phyloP scores from a whole-genome alignment of 1,140 invertebrate genomes.

The Hestina assimilis region DNA sequence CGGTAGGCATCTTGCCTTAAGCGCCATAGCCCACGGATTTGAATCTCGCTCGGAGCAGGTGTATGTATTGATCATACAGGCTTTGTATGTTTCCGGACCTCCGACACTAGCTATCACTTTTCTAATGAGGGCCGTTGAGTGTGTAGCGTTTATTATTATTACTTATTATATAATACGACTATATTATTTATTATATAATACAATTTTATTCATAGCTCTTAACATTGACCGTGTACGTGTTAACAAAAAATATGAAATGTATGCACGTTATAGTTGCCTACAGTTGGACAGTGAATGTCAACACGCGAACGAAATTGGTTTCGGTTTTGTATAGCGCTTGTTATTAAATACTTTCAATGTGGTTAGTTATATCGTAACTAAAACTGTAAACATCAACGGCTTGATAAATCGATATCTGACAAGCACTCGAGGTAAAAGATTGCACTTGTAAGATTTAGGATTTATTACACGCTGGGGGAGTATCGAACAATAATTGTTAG shows the following conservation, averaged over 20 bases:
- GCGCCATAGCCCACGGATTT: no score
- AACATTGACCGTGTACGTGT: slow-evolving; percentile 9
- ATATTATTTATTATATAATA: background rate
- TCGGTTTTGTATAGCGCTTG: background rate
- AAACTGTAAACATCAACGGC: slow-evolving; percentile 13
- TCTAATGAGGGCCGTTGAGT: background rate
- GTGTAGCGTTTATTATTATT: background rate
- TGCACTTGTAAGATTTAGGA: slow-evolving; percentile 22
- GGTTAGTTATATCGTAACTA: background rate
- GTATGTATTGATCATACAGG: no score
- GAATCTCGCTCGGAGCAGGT: no score
- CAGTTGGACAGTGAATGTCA: background rate
- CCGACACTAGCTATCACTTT: no score
- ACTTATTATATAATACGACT: no score
- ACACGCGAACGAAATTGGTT: background rate
- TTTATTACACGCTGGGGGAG: slow-evolving; percentile 1
- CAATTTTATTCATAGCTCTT: background rate
- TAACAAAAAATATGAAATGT: background rate
- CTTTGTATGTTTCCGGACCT: no score
- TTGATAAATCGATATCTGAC: slow-evolving; percentile 17
- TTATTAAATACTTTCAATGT: slow-evolving; percentile 5
- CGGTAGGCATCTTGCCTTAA: no score
- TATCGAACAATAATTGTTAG: no score
- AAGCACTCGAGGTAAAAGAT: slow-evolving; percentile 11
- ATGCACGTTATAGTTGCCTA: background rate